Base-by-base conservation (phyloP, 1,140 invertebrate genomes). In the Globodera rostochiensis region DNA sequence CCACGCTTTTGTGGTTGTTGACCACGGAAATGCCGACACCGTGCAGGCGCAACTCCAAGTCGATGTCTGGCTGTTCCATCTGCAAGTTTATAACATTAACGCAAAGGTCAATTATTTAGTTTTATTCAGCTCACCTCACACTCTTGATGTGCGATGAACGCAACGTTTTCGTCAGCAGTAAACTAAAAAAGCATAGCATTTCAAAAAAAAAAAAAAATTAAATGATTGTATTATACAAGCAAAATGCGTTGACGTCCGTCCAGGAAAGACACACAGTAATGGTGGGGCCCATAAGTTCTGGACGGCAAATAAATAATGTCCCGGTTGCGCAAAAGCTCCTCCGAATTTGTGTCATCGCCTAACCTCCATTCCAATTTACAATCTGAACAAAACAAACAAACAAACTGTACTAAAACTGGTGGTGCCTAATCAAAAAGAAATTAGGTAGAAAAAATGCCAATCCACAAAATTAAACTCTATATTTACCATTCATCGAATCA, bases 21-120 rank as follows among this genome's bases (percentile, higher is more conserved):
- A 98, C 94, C 3, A 99, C 91, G 0, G 96, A 98, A 5, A 99
- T 88, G 0, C 97, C 96, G 70, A 98, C 91, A 6, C 96, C 95
- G 86, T 96, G 94, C 80, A 98, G 93, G 74, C 93, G 83, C 94
- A 94, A 79, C 93, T 91, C 91, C 90, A 84, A 53, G 82, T 87
- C 83, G 76, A 89, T 80, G 74, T 87, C 79, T 9, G 88, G 86
- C 25, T 85, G 77, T 83, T 81, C 84, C n/a, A 80, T 53, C 80
- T 82, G 46, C 3, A 83, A 81, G 57, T 64, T 21, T 76, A 64
- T 1, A 64, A n/a, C 36, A 36, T 36, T 64, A 15, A 64, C 6
- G 13, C 13, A 64, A 64, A 19, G 6, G 6, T 6, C 57, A 7
- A 80, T 50, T 82, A 64, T 19, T 19, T 19, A 79, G 25, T 19